phyloP scores from a whole-genome alignment of 2,888 invertebrate species.

The Dolomedes plantarius region DNA sequence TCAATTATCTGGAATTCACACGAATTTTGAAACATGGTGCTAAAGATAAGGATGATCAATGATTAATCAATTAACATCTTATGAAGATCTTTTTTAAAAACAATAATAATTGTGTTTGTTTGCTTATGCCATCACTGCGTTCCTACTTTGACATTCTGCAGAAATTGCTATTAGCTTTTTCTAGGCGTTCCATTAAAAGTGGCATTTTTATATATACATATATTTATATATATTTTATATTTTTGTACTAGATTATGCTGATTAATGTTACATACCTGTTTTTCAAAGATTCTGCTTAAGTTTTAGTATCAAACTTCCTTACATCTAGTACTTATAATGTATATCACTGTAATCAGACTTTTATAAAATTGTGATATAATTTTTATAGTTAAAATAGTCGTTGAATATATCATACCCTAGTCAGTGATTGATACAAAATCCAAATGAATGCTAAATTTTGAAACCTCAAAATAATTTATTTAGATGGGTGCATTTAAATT shows the following conservation, averaged over 20 bases:
- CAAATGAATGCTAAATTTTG: background rate
- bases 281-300: too few relatives aligned
- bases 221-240: slow-evolving; percentile 14
- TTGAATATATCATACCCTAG: background rate
- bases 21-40: slow-evolving; percentile 99
- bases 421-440: background rate
- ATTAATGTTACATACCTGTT: too few relatives aligned
- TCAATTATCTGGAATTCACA: slow-evolving; percentile 99
- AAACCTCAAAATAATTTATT: too few relatives aligned
- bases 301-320: too few relatives aligned
- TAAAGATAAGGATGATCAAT: slow-evolving; percentile 93
- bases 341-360: too few relatives aligned
- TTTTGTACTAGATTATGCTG: background rate
- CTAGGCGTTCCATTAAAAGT: background rate
- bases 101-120: background rate
- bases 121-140: background rate
- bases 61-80: background rate
- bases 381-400: too few relatives aligned
- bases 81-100: background rate
- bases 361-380: too few relatives aligned
- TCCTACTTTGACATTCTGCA: background rate
- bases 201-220: background rate
- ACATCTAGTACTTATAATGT: too few relatives aligned
- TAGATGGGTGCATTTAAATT: too few relatives aligned
- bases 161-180: background rate